Evolutionary conservation across 1,140 invertebrate species (phyloP), one percentile per base, ranked within the genome.

Genomic region (Zaprionus capensis): DNA sequence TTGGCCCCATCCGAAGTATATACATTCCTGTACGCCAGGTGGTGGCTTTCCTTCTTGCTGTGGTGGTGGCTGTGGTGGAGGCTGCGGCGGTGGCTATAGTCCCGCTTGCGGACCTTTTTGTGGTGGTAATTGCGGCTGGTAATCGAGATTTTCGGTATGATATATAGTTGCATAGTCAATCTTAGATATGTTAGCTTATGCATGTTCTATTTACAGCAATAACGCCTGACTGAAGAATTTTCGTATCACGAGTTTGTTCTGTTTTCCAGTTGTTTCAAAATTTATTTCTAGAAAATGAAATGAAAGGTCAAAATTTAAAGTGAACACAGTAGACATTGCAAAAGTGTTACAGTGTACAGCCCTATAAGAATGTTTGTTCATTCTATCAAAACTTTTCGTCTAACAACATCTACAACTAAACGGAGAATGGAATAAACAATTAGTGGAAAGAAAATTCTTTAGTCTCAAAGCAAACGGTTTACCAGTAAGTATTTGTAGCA

Each of bases 111-210:
- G 66, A 6, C n/a, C 66, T 12, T 3, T 34, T 4, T 49, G 41
- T 24, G 57, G 71, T 15, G 55, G 70, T 11, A 34, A 34, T 34
- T 65, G 62, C 36, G 62, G 51, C 28, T 71, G 69, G 69, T 71
- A 57, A 17, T 51, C 46, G 20, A 51, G 20, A 51, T 49, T 12
- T 20, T 5, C 31, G 22, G 15, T 31, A 4, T 15, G 22, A 0
- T 56, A 28, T 9, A 56, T 26, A 17, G 24, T 17, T 7, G 0
- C 2, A 5, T 20, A 4, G 20, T 12, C 12, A 5, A 6, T 28
- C 11, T 14, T n/a, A 15, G 26, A 28, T 56, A 14, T 28, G 12
- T 14, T 0, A n/a, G 53, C 24, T 28, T 28, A 9, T 51, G 20
- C 3, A 28, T 14, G 5, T 14, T 15, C 12, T 55, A 6, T 15